Evolutionary conservation across 2,888 invertebrate species (phyloP), one percentile per base, ranked within the genome.

Genomic region (Cylindroiulus punctatus): DNA sequence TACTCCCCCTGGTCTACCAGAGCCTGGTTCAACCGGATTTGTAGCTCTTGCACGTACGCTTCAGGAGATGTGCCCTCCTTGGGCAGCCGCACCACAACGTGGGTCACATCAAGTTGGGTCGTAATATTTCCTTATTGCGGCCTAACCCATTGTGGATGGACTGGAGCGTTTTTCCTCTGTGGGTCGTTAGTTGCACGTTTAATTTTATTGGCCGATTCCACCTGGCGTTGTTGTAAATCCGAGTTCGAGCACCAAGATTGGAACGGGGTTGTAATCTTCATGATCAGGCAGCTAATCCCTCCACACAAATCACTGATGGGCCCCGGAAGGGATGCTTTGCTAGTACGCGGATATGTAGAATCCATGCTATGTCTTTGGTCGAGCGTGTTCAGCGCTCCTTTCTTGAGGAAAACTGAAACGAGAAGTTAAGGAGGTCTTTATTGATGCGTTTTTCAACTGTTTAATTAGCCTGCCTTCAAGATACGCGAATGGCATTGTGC

Each of bases 171-270:
- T n/a, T n/a, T 65, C 10, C 26, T n/a, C 19, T 65, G 65, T 7
- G 65, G 22, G 22, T 65, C 65, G 22, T 8, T 26, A 22, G 0
- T 65, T 3, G 65, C 1, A 65, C 65, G 65, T 10, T 65, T 65
- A 7, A 65, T 65, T 65, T 65, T 65, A 65, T 65, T 65, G 65
- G 5, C 65, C 65, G 26, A 65, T 65, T 8, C 65, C 65, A 65
- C 65, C 65, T 65, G 65, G 65, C 65, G 65, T 26, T 65, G 65
- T 65, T 65, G 65, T 65, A 65, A 26, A 26, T 65, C 26, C 65
- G 26, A 0, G 65, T n/a, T 22, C 3, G 19, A 65, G 12, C 2
- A 57, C 22, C 2, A 22, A 57, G 57, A 22, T 57, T 57, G 57
- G 57, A 65, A 65, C 1, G 22, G 19, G 8, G n/a, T 1, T 26